Evolutionary conservation across 1,140 invertebrate species (phyloP).

Genomic region (Drosophila ogumai): DNA sequence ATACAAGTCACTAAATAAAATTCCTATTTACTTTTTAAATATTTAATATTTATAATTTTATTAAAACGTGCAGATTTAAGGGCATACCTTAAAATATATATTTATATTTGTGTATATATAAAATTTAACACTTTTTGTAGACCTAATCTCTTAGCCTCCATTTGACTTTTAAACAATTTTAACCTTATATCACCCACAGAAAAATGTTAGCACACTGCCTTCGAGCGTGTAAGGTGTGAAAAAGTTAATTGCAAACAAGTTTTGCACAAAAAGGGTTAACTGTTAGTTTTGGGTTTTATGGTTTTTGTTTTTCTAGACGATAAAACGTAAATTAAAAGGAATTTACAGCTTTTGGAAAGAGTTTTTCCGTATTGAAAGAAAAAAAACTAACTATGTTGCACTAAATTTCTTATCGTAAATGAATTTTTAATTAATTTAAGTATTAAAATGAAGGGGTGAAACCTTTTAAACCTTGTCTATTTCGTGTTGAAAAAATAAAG

Average conservation of each 20-base stretch:
- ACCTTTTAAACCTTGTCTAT: too few species aligned
- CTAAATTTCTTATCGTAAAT: not conserved
- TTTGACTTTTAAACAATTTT: constrained; percentile 1
- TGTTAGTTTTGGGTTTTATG: constrained; percentile 11
- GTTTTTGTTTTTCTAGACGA: constrained; percentile 8
- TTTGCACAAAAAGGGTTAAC: constrained; percentile 28
- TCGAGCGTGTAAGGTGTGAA: constrained; percentile 30
- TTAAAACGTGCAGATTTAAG: not conserved
- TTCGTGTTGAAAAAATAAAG: too few species aligned
- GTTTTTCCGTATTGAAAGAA: constrained; percentile 1
- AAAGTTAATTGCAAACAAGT: constrained; percentile 40
- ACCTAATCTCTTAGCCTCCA: not conserved
- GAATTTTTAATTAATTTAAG: not conserved
- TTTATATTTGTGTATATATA: not conserved
- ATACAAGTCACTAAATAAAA: not conserved
- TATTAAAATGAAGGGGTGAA: too few species aligned
- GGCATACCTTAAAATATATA: not conserved
- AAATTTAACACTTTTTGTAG: not conserved
- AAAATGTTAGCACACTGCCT: constrained; percentile 30
- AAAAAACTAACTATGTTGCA: not conserved
- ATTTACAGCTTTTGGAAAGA: constrained; percentile 1
- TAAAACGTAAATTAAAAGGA: constrained; percentile 1
- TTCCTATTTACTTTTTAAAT: not conserved
- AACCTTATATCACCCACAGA: constrained; percentile 7
- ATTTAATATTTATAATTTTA: not conserved